phyloP scores from a whole-genome alignment of 1,140 invertebrate species.

The Brachionus manjavacas region DNA sequence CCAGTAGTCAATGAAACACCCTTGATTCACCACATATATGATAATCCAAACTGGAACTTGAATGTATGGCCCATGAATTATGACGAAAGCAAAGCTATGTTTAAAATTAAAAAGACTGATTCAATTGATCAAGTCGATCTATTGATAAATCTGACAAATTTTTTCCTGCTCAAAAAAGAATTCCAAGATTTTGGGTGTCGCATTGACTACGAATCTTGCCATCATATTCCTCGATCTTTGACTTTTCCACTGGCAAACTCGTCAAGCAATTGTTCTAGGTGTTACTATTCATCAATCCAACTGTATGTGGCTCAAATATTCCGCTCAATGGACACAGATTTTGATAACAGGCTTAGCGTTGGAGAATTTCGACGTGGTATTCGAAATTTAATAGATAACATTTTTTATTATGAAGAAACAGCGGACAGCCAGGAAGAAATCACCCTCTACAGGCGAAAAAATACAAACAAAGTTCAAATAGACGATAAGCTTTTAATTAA shows the following conservation, averaged over 20 bases:
- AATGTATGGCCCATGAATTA: not conserved
- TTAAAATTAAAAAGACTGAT: not conserved
- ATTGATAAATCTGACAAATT: not conserved
- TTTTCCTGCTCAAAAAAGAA: slow-evolving; percentile 25
- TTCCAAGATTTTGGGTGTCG: slow-evolving; percentile 19
- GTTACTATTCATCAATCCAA: slow-evolving; percentile 17
- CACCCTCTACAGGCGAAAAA: not conserved
- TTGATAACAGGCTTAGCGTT: not conserved
- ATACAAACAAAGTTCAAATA: slow-evolving; percentile 10
- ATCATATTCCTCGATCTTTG: not conserved
- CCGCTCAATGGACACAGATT: not conserved
- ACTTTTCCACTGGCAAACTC: not conserved
- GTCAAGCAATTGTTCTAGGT: not conserved
- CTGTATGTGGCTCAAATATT: slow-evolving; percentile 21
- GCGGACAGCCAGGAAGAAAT: not conserved
- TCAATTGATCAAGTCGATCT: not conserved
- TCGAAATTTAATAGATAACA: not conserved
- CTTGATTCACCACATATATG: not conserved
- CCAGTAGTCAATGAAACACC: not conserved
- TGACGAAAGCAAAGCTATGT: not conserved
- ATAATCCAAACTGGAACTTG: not conserved
- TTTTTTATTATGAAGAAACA: not conserved
- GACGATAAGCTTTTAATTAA: not conserved
- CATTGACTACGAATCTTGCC: not conserved
- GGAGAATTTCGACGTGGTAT: not conserved